These are phyloP conservation scores for Cherax destructor DNA, from an alignment of 1,140 invertebrate species.

Conservation along the genomic window DNA sequence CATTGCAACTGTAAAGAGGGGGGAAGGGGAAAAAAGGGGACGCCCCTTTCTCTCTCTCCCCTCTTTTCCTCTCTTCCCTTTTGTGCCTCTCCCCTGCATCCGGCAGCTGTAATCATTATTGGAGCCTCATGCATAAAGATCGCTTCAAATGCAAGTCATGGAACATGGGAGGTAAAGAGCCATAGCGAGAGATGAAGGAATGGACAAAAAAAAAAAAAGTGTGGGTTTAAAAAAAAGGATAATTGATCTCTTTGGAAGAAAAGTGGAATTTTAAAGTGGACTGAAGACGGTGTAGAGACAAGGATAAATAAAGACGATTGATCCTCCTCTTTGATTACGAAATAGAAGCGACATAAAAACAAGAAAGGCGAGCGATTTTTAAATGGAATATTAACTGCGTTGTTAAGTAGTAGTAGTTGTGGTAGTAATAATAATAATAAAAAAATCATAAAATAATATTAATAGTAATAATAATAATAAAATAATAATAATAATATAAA, in stretches of 20 bases:
- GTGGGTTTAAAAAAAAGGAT: background rate
- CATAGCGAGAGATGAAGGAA: background rate
- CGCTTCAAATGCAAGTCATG: background rate
- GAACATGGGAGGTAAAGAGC: background rate
- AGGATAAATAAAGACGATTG: background rate
- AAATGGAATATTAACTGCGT: too few relatives aligned
- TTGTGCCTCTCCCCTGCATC: background rate
- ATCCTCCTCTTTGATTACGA: background rate
- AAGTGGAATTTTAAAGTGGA: background rate
- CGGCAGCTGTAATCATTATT: background rate
- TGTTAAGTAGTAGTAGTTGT: too few relatives aligned
- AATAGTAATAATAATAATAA: background rate
- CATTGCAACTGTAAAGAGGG: background rate
- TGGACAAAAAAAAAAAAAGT: background rate
- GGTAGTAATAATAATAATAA: background rate
- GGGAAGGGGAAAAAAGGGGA: background rate
- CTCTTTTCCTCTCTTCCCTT: background rate
- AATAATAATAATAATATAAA: background rate
- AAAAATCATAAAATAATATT: background rate
- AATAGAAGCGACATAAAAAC: too few relatives aligned
- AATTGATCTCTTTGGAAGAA: background rate
- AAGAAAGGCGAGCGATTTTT: too few relatives aligned
- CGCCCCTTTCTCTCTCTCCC: conserved; percentile 1
- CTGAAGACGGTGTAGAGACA: background rate
- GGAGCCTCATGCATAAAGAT: background rate